phyloP scores from a whole-genome alignment of 1,140 invertebrate species.

The Amyelois transitella region DNA sequence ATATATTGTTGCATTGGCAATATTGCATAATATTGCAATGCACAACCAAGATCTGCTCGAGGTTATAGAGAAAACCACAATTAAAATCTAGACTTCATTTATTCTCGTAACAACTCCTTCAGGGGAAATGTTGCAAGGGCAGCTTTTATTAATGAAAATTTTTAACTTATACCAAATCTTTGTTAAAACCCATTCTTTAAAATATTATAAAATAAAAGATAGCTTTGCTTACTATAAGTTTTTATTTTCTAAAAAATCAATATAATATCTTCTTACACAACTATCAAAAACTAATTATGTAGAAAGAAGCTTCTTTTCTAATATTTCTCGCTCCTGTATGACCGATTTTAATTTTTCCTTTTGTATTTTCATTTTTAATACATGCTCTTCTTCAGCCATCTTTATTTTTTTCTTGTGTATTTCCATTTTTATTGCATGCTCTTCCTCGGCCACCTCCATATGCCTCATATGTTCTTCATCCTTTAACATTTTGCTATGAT shows the following conservation, averaged over 20 bases:
- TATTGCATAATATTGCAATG: conserved; percentile 16
- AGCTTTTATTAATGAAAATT: conserved; percentile 13
- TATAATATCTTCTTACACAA: background rate
- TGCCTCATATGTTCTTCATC: background rate
- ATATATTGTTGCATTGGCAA: conserved; percentile 15
- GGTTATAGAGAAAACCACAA: conserved; percentile 3
- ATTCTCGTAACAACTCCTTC: conserved; percentile 6
- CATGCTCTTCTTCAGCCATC: background rate
- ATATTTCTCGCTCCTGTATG: background rate
- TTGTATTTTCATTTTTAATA: background rate
- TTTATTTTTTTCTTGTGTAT: background rate
- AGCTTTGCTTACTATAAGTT: background rate
- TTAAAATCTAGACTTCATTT: background rate
- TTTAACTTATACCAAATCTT: conserved; percentile 4
- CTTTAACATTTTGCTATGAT: background rate
- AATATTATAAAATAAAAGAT: background rate
- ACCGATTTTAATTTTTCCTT: background rate
- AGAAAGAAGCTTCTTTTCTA: background rate
- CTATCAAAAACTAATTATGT: background rate
- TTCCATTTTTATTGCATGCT: background rate
- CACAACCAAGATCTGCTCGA: conserved; percentile 6
- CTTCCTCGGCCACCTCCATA: background rate
- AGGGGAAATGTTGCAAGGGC: conserved; percentile 7
- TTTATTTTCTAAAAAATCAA: background rate
- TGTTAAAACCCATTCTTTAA: background rate